phyloP scores from a whole-genome alignment of 2,113 vertebrate genomes.

The Zosterops lateralis region DNA sequence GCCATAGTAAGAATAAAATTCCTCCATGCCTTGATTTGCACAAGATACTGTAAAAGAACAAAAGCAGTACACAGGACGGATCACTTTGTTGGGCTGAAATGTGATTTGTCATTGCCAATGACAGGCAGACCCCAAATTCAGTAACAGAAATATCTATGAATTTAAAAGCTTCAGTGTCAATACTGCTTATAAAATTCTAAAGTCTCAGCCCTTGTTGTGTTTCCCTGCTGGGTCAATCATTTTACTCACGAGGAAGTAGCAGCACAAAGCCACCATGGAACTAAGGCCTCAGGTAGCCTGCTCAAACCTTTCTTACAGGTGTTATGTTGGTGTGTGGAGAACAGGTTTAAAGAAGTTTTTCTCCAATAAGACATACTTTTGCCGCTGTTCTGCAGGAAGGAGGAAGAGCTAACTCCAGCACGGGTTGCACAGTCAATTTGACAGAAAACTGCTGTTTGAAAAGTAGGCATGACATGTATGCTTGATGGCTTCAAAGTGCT shows the following conservation, averaged over 20 bases:
- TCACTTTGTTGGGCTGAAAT: not conserved
- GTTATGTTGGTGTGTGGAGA: not conserved
- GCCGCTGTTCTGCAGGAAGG: not conserved
- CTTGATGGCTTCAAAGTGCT: not conserved
- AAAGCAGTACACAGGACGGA: not conserved
- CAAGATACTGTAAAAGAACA: not conserved
- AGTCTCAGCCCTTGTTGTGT: not conserved
- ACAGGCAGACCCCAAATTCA: not conserved
- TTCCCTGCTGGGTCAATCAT: not conserved
- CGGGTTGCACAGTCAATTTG: accelerated
- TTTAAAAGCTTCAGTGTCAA: not conserved
- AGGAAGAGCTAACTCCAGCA: not conserved
- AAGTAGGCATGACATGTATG: not conserved
- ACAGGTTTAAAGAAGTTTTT: not conserved
- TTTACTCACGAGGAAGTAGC: not conserved
- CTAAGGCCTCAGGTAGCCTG: not conserved
- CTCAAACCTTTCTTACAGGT: not conserved
- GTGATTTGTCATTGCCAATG: not conserved
- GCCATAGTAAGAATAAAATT: not conserved
- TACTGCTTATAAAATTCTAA: not conserved
- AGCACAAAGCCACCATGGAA: not conserved
- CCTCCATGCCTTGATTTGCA: not conserved
- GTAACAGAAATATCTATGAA: not conserved
- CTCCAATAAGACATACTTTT: not conserved
- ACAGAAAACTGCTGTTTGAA: not conserved